Percentiles rank a stretch among this genome's conserved stretches.
Conservation (phyloP, 2,888 invertebrate genomes). For the Rotaria socialis region DNA sequence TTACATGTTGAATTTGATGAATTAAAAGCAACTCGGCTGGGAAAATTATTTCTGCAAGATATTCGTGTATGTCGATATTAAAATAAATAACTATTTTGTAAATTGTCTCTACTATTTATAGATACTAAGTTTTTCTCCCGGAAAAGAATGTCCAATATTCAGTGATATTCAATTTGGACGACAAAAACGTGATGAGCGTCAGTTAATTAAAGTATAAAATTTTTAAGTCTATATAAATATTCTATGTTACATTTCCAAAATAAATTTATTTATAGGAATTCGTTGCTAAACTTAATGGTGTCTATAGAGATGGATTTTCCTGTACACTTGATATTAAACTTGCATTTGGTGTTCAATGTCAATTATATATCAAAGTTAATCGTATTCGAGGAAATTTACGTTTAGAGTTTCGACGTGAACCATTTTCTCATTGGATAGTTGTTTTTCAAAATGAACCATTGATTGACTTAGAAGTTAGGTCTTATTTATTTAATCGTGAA, state of each 20-base stretch:
- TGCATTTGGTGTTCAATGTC: constrained; percentile 82
- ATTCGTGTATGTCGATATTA: background rate
- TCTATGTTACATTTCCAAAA: too few relatives aligned
- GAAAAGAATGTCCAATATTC: background rate
- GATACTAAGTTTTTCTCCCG: background rate
- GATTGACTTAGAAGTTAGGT: constrained; percentile 79
- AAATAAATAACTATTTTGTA: background rate
- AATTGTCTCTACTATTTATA: background rate
- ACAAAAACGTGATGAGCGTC: background rate
- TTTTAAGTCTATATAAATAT: too few relatives aligned
- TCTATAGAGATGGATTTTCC: constrained; percentile 85
- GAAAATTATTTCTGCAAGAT: constrained; percentile 53
- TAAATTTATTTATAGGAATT: constrained; percentile 35
- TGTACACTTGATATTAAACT: constrained; percentile 86
- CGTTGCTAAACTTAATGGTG: constrained; percentile 76
- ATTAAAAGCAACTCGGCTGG: constrained; percentile 76
- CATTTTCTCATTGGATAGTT: constrained; percentile 79
- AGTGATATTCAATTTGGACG: background rate
- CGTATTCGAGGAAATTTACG: constrained; percentile 76
- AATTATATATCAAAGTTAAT: constrained; percentile 79
- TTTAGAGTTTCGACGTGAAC: constrained; percentile 79
- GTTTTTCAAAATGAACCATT: constrained; percentile 68
- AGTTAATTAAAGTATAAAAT: background rate
- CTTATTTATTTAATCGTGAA: constrained; percentile 85
- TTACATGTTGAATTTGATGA: constrained; percentile 81